These are phyloP conservation scores for Xenopus borealis DNA, from an alignment of 2,113 vertebrate species.

Conservation along the genomic window DNA sequence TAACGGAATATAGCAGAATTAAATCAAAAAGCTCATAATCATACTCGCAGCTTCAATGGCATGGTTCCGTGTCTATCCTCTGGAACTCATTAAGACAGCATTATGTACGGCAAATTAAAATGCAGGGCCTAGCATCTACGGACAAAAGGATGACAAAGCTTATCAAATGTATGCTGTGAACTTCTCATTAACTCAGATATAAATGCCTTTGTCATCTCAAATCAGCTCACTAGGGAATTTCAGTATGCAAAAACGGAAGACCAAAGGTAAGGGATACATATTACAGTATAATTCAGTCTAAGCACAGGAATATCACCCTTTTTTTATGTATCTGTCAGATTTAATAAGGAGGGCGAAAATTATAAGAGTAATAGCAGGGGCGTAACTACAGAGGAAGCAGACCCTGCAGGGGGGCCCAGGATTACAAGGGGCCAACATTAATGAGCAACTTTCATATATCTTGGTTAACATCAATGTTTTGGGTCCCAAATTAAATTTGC, in stretches of 20 bases:
- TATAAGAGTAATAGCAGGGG: no score
- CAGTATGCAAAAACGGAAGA: constrained; percentile 49
- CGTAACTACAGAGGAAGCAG: no score
- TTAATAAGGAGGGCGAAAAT: constrained; percentile 35
- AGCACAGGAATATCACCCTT: constrained; percentile 32
- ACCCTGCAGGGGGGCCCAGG: no score
- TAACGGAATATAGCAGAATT: constrained; percentile 65
- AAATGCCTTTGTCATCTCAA: constrained; percentile 58
- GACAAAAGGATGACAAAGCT: constrained; percentile 75
- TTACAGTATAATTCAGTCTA: constrained; percentile 43
- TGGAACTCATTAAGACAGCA: constrained; percentile 76
- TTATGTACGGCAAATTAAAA: constrained; percentile 76
- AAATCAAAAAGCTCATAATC: constrained; percentile 66
- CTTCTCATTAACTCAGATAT: constrained; percentile 67
- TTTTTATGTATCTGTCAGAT: constrained; percentile 40
- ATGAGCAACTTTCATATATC: no score
- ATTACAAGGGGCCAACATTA: no score
- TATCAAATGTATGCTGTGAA: constrained; percentile 64
- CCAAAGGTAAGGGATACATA: constrained; percentile 19
- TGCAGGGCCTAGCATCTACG: constrained; percentile 65
- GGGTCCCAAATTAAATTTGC: no score
- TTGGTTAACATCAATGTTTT: no score
- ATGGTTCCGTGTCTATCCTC: constrained; percentile 66
- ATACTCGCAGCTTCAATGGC: constrained; percentile 57
- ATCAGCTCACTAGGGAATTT: constrained; percentile 43